phyloP scores from a whole-genome alignment of 1,140 invertebrate species.

The Drosophila hydei region DNA sequence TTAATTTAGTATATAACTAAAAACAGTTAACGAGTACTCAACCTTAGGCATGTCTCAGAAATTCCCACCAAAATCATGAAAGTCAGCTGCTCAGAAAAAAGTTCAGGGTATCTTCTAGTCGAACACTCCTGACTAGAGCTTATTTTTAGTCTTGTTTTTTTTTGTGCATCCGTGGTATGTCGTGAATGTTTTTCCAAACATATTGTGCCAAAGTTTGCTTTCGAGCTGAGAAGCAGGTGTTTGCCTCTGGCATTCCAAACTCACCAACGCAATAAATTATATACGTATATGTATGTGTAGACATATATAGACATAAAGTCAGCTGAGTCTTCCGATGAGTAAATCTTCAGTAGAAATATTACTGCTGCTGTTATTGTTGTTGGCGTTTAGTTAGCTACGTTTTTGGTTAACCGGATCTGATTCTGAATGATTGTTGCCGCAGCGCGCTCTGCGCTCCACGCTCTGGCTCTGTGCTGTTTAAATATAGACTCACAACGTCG shows the following conservation, averaged over 20 bases:
- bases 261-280: conserved; percentile 54
- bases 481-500: conserved; percentile 23
- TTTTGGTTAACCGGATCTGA: conserved; percentile 78
- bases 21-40: no score
- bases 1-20: no score
- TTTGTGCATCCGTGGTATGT: conserved; percentile 56
- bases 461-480: conserved; percentile 53
- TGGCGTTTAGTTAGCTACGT: conserved; percentile 28
- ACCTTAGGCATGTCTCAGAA: no score
- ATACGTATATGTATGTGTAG: conserved; percentile 5
- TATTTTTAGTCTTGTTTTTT: not conserved
- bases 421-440: conserved; percentile 60
- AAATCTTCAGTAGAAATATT: not conserved
- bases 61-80: no score
- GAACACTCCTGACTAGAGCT: no score
- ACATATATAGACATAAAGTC: conserved; percentile 38
- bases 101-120: no score
- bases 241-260: conserved; percentile 53
- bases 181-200: conserved; percentile 50
- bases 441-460: conserved; percentile 13
- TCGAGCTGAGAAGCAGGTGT: conserved; percentile 27
- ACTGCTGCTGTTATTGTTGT: conserved; percentile 14
- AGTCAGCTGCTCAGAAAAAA: no score
- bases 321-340: conserved; percentile 58
- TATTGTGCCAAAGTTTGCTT: conserved; percentile 9